Evolutionary conservation across 2,113 vertebrate genomes (phyloP), one percentile per base, ranked within the genome.

Genomic region (Balaeniceps rex): DNA sequence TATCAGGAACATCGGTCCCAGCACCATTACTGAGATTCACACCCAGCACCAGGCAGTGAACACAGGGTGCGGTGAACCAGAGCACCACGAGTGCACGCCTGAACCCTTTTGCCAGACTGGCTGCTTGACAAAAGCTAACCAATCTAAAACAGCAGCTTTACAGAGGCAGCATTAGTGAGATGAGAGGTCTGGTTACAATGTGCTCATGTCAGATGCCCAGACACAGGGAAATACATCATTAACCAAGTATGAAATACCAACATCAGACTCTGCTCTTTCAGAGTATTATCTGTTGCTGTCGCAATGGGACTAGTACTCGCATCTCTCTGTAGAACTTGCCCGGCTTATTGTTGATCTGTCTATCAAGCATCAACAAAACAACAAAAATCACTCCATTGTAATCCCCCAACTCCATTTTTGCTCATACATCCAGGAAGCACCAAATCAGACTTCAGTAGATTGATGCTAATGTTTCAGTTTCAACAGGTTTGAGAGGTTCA

Each of bases 11-110:
- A 21, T 5, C 0, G 2, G 31, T 52, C 19, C 51, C 51, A 60
- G 7, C 14, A 10, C 14, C 15, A 7, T 13, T 18, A 4, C 36
- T 13, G 36, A n/a, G 54, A 23, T 31, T 60, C 33, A 8, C 3
- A 5, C 5, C 26, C n/a, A 31, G 28, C 34, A 46, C 10, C 14
- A 10, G 19, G 38, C 46, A 44, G 72, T 2, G 64, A n/a, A 17
- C 19, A 28, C 0, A 0, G n/a, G 46, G 26, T 17, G 65, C 9
- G 0, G 26, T 8, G 44, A 81, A 17, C 47, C 0, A 0, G 17
- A 40, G 63, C 11, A 8, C 2, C 23, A 6, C 1, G 2, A 31
- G 6, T 3, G 8, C 49, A n/a, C 3, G 3, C 2, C 2, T 0
- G 11, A n/a, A 42, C 7, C 21, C 22, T 19, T 66, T 42, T 34